Percentiles rank a stretch among this genome's conserved stretches.
Conservation (phyloP, 2,113 vertebrate genomes). For the Heterochromis multidens region DNA sequence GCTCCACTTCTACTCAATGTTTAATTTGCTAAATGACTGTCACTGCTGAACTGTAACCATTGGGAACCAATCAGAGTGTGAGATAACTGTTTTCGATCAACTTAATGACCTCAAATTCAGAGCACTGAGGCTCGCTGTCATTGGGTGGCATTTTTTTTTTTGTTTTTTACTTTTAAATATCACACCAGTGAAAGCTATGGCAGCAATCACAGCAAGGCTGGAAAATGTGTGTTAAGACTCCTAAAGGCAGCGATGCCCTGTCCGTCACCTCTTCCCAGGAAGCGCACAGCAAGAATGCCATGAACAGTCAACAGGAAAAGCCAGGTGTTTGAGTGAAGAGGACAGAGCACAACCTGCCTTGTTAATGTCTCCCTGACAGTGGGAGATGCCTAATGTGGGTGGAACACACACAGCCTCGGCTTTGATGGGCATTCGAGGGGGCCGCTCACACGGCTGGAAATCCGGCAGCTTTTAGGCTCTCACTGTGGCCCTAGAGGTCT, state of each 20-base stretch:
- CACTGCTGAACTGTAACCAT: neutral
- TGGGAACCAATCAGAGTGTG: neutral
- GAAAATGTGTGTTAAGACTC: neutral
- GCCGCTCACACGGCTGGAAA: constrained; percentile 50
- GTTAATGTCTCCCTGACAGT: constrained; percentile 56
- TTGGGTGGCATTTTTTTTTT: neutral
- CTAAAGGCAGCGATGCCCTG: neutral
- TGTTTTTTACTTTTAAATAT: neutral
- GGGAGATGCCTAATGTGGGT: constrained; percentile 43
- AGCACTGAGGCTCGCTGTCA: neutral
- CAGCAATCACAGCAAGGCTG: neutral
- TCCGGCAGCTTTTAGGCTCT: constrained; percentile 59
- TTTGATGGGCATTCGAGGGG: constrained; percentile 57
- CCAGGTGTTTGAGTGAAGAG: constrained; percentile 6
- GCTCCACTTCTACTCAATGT: constrained; percentile 4
- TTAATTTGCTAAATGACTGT: constrained; percentile 32
- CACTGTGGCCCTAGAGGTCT: constrained; percentile 58
- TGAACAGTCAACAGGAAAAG: constrained; percentile 19
- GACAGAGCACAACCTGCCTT: constrained; percentile 38
- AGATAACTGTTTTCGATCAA: neutral
- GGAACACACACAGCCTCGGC: constrained; percentile 40
- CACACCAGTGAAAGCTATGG: neutral
- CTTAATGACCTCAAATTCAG: neutral
- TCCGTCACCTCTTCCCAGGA: neutral
- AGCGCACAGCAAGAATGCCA: neutral